Evolutionary conservation across 2,888 invertebrate genomes (phyloP).

Genomic region (Pomacea canaliculata): DNA sequence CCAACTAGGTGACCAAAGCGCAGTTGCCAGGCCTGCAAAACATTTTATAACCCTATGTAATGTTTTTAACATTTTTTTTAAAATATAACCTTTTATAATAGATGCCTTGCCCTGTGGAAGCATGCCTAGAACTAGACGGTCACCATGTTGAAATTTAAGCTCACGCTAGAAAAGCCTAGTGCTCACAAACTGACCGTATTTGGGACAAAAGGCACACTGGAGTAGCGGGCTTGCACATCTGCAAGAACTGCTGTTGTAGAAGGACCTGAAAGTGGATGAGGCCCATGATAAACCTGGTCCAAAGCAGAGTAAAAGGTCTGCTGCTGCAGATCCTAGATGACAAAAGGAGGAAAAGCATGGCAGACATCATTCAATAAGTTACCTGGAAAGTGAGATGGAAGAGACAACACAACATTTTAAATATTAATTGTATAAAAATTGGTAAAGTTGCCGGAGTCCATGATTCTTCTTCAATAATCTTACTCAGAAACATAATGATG

Average conservation of each 20-base stretch:
- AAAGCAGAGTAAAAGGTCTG: slow-evolving; percentile 88
- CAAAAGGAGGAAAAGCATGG: neutral
- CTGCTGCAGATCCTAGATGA: slow-evolving; percentile 60
- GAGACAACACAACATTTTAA: too few species aligned
- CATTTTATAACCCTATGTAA: neutral
- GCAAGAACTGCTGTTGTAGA: slow-evolving; percentile 82
- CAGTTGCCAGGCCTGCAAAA: slow-evolving; percentile 87
- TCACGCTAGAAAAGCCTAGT: too few species aligned
- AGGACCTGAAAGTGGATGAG: slow-evolving; percentile 71
- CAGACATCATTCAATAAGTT: neutral
- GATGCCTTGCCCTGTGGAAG: neutral
- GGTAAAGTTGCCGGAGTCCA: too few species aligned
- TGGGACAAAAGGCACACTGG: slow-evolving; percentile 86
- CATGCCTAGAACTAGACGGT: neutral
- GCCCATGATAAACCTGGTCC: slow-evolving; percentile 89
- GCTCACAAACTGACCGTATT: slow-evolving; percentile 78
- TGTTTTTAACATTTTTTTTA: too few species aligned
- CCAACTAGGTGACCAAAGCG: slow-evolving; percentile 96
- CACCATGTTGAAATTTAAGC: neutral
- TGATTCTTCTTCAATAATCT: too few species aligned
- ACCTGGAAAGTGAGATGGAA: too few species aligned
- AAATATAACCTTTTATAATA: neutral
- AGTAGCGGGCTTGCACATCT: slow-evolving; percentile 84
- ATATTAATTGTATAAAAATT: too few species aligned
- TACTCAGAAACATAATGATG: too few species aligned